Percentiles rank a stretch among this genome's conserved stretches.
phyloP scores from a whole-genome alignment of 2,797 vertebrate species.

The Pseudochirops corinnae region DNA sequence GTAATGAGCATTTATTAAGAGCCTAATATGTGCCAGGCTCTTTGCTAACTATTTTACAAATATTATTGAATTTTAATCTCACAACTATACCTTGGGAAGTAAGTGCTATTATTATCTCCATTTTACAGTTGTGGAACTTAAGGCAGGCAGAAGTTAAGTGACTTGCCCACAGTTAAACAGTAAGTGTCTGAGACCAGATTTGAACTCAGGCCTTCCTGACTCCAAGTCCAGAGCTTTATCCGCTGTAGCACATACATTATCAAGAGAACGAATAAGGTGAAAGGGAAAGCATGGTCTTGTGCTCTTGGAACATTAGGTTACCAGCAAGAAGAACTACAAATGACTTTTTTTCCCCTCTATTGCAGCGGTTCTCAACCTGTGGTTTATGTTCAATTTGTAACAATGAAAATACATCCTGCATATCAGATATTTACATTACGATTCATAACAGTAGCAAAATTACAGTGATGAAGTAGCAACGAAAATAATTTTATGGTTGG shows the following conservation, averaged over 20 bases:
- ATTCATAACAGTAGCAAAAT: no score
- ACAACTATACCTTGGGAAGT: neutral
- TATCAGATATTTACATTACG: no score
- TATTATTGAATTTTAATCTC: neutral
- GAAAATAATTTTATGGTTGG: no score
- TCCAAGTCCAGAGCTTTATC: neutral
- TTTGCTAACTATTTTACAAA: neutral
- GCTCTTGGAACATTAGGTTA: conserved; percentile 8
- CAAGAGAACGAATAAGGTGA: neutral
- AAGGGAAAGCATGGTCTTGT: neutral
- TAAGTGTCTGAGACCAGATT: neutral
- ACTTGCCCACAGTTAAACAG: neutral
- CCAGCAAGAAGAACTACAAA: conserved; percentile 40
- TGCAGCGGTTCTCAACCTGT: no score
- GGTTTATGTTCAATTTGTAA: no score
- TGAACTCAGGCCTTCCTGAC: neutral
- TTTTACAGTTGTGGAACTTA: neutral
- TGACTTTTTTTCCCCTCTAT: neutral
- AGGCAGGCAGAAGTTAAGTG: neutral
- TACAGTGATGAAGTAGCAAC: no score
- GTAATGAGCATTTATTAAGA: neutral
- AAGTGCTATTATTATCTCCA: neutral
- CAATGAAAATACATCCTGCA: no score
- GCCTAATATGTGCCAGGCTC: neutral
- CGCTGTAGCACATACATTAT: neutral